Base-by-base conservation (phyloP, 92 coral and sea anemone genomes). In the Ricordea florida region DNA sequence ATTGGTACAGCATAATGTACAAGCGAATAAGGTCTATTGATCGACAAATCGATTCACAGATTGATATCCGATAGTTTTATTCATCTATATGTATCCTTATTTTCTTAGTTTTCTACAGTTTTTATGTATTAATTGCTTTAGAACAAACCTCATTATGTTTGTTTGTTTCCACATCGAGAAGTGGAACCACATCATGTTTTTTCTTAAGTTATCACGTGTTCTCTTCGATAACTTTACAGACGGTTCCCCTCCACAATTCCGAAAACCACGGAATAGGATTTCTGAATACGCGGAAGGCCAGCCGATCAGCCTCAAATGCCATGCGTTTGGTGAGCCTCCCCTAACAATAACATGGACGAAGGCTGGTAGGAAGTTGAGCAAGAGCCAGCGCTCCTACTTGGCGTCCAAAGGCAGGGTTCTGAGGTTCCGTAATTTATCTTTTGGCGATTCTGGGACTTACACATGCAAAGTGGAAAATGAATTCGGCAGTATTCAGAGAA, bases 341-440 rank as follows among this genome's bases (percentile, higher is more conserved):
- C 90, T 89, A 3, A 74, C 75, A 13, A 53, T 84, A 13, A 58
- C 64, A 21, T 91, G 97, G 97, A 36, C 35, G 16, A 84, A 84
- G 52, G 65, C 84, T 49, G 66, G 75, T 46, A 62, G 41, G 25
- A 43, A 40, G 6, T 41, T 87, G 29, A 46, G 71, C 15, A 25
- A 30, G 32, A 22, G 49, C 4, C 53, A 29, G 26, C 58, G 86
- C 42, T 22, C 67, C 16, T 52, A 18, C 36, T 28, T 90, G 46
- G 66, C 57, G 31, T 33, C 68, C 6, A 76, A 44, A 2, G 72
- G 85, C 32, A 83, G 90, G 93, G 85, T 83, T 9, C 55, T 91
- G 42, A 42, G 48, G 46, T 79, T 91, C 52, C 51, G 60, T 13
- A 57, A 59, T 16, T 74, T 91, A 45, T 56, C 62, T 8, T 18